Evolutionary conservation across 2,113 vertebrate species (phyloP), one percentile per base, ranked within the genome.

Genomic region (Calyptommatus sinebrachiatus): DNA sequence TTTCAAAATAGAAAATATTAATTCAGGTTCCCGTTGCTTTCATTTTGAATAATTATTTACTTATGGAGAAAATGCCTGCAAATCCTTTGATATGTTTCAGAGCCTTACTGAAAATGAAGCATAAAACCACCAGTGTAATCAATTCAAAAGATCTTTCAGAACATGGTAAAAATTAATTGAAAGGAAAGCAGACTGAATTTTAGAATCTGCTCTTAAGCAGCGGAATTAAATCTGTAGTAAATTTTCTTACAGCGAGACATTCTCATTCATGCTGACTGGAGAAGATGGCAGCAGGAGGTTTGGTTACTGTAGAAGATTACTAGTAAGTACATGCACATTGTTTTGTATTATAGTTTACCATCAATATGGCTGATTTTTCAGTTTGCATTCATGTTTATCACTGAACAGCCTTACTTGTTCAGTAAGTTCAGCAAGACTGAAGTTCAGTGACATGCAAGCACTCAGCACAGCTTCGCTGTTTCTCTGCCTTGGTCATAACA

Each of bases 231-330:
- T 82, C 29, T 70, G 53, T 29, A 46, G 24, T 28, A 71, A 65
- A 89, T 85, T 91, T 90, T 90, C 29, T 94, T 90, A 53, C 93
- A 99, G 98, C 82, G 98, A 99, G 92, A 99, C 98, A 69, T 99
- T 99, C 93, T 99, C 98, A 86, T 99, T 99, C 90, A 99, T 99
- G 98, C 93, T 99, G 92, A 99, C 98, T 31, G 98, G 98, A 82
- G 98, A 99, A 92, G 98, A 99, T 16, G 98, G 98, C 82, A 99
- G 98, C 93, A 94, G 98, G 81, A 94, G 98, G 81, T 99, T 99
- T 78, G 98, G 98, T 65, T 99, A 99, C 90, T 99, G 98, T 92
- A 96, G 98, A 86, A 97, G 98, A 84, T 95, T 99, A 74, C 90
- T 99, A 96, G 98, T 99, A 90, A 99, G 96, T 91, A 69, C n/a